Conservation (phyloP, 2,888 invertebrate species). For the Syritta pipiens region DNA sequence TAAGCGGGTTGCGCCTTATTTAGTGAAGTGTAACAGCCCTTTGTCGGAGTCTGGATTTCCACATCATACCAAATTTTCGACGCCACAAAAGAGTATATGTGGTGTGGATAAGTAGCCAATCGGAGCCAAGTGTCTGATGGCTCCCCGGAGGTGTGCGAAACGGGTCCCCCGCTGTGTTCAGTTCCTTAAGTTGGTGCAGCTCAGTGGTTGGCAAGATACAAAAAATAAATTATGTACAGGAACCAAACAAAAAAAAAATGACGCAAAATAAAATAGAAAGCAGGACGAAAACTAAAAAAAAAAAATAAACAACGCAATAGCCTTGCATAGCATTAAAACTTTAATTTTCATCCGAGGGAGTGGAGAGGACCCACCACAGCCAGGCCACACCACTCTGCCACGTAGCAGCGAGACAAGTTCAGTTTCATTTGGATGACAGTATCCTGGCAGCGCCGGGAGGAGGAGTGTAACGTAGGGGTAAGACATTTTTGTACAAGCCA, state of each 20-base stretch:
- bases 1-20: slow-evolving; percentile 22
- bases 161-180: neutral
- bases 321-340: slow-evolving; percentile 71
- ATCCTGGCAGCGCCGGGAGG: slow-evolving; percentile 19
- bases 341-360: slow-evolving; percentile 69
- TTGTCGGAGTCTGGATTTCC: neutral
- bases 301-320: slow-evolving; percentile 59
- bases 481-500: slow-evolving; percentile 26
- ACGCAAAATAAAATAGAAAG: slow-evolving; percentile 8
- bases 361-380: slow-evolving; percentile 32
- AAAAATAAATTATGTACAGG: slow-evolving; percentile 58
- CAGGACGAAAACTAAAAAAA: neutral
- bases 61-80: neutral
- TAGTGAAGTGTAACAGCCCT: slow-evolving; percentile 13
- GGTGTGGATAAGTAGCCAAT: slow-evolving; percentile 35
- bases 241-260: slow-evolving; percentile 24
- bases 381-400: slow-evolving; percentile 21
- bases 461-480: slow-evolving; percentile 30
- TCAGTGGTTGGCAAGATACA: slow-evolving; percentile 38
- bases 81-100: slow-evolving; percentile 14
- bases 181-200: slow-evolving; percentile 41
- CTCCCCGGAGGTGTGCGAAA: slow-evolving; percentile 17
- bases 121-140: slow-evolving; percentile 37
- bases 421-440: slow-evolving; percentile 58
- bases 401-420: slow-evolving; percentile 51